phyloP scores from a whole-genome alignment of 2,113 vertebrate genomes.

The Uria lomvia region DNA sequence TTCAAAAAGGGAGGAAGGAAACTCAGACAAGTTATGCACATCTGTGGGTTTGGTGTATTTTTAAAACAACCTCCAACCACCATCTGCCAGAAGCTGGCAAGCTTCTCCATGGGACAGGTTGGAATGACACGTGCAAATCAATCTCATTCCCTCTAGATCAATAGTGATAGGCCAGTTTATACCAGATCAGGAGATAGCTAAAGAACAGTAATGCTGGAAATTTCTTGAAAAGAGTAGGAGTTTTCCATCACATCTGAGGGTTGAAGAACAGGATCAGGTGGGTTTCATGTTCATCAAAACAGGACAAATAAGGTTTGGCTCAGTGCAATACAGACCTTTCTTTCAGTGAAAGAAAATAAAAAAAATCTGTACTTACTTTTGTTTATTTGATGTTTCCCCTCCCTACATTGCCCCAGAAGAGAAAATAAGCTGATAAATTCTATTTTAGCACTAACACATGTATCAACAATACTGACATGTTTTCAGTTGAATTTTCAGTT shows the following conservation, averaged over 20 bases:
- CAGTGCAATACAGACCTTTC: not conserved
- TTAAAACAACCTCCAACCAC: not conserved
- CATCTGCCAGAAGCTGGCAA: not conserved
- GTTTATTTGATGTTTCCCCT: slow-evolving; percentile 40
- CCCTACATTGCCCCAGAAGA: not conserved
- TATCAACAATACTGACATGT: slow-evolving; percentile 47
- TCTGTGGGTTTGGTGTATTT: not conserved
- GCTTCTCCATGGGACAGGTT: no score
- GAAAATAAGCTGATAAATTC: slow-evolving; percentile 54
- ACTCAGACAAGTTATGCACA: no score
- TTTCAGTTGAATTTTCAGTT: slow-evolving; percentile 46
- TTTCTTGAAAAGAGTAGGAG: not conserved
- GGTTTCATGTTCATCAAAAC: not conserved
- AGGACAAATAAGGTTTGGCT: not conserved
- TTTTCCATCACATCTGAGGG: not conserved
- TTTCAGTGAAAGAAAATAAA: not conserved
- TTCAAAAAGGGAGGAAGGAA: not conserved
- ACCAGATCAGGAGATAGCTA: not conserved
- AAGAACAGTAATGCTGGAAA: not conserved
- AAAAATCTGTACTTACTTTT: not conserved
- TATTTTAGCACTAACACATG: slow-evolving; percentile 33
- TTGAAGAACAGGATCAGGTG: not conserved
- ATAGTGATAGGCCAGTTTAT: not conserved
- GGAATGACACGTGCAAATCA: not conserved
- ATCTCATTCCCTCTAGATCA: not conserved